Base-by-base conservation (phyloP, 2,888 invertebrate species). In the Heliconius aoede region DNA sequence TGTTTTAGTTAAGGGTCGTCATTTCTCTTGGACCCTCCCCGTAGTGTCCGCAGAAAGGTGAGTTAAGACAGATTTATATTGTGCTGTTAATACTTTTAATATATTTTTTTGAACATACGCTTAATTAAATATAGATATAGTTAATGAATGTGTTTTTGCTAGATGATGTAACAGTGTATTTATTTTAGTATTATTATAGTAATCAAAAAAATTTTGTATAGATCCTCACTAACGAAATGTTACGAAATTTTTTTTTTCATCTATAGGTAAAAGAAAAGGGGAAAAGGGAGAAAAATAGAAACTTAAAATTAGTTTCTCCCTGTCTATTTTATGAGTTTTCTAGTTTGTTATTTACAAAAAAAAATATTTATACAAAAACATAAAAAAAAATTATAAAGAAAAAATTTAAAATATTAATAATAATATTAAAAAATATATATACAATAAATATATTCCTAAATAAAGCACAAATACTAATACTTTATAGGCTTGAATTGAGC, bases 1-100 rank as follows among this genome's bases (percentile, higher is more conserved):
- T 93, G 94, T 92, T 91, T 93, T 94, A 94, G 94, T 94, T 94
- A 94, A 94, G 94, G 94, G 94, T 93, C 94, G 94, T 94, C 94
- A 94, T 94, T 94, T 94, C 94, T 94, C 94, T 92, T 94, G 94
- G 94, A 94, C 94, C 94, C 94, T 92, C 94, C 94, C 93, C 91
- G 91, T 92, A 94, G 91, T 94, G 94, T 94, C 94, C 94, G 93
- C 94, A 93, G 93, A 93, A 94, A 94, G 94, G 94, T 94, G 94
- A 94, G 94, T 92, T 92, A 92, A 91, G 88, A 88, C 81, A 85
- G 88, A 91, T 79, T 81, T 84, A 65, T 86, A 85, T 82, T 80
- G 92, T 90, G 93, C 69, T 87, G 89, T 64, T 86, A 69, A 32
- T 60, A 80, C 73, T n/a, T 46, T 32, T 71, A 30, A 55, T 64